Base-by-base conservation (phyloP, 2,888 invertebrate species). In the Galerucella nymphaeae region DNA sequence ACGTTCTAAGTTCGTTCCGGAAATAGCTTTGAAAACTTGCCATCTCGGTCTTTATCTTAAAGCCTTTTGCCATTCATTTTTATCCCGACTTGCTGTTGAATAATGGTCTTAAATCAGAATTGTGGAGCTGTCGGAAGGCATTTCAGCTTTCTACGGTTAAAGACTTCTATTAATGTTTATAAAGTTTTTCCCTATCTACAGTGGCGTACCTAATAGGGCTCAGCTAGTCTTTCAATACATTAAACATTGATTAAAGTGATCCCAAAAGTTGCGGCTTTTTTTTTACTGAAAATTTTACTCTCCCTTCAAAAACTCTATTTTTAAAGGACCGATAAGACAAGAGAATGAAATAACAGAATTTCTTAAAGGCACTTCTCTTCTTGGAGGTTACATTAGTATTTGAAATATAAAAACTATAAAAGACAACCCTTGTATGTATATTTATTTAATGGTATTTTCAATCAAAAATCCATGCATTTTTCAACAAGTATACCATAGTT, bases 1-100 rank as follows among this genome's bases (percentile, higher is more conserved):
- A 83, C 80, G 81, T 79, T 82, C 77, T 79, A 79, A 80, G 72
- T 73, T 78, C 77, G 78, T 78, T 79, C 82, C 81, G 84, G 84
- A 84, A 83, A 83, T 82, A 82, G 82, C 81, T 81, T 67, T 80
- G 81, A 83, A 83, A 83, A 82, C 79, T 79, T 80, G 79, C 79
- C 80, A 79, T 80, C 78, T 79, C 80, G 77, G 80, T 80, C 81
- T 83, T 83, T 83, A 82, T 83, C 83, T 82, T 79, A 80, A 80
- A 82, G 77, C 81, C 80, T 78, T 82, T 78, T 72, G 71, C 71
- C 79, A 81, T 82, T 78, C 81, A 78, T 78, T 79, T 80, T 79
- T 78, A 79, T 78, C 76, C 76, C 74, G 72, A 68, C 74, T 66
- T 66, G 70, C 69, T 72, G 74, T 75, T 77, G 77, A 80, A 78